Evolutionary conservation across 2,113 vertebrate species (phyloP), one percentile per base, ranked within the genome.

Genomic region (Perognathus longimembris): DNA sequence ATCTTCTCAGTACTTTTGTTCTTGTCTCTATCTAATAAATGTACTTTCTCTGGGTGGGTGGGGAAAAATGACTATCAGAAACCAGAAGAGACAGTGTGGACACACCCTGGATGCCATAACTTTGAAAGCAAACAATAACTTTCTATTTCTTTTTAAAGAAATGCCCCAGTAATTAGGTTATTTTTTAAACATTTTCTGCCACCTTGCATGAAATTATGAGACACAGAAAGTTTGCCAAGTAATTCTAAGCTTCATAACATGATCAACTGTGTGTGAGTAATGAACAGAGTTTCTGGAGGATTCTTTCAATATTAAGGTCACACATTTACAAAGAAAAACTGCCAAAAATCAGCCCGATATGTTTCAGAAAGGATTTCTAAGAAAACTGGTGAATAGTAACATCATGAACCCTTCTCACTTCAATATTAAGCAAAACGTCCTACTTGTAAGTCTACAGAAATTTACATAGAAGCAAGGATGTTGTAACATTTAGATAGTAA

Each of bases 221-320:
- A 95, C 89, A 78, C 5, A 17, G 66, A 89, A 95, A 0, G 0
- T 80, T 94, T 94, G 93, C 94, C 95, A 96, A 92, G 94, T 94
- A 96, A 21, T 96, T 95, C 64, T 95, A 96, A 96, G 94, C 81
- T 78, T 94, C 85, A 92, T 94, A 96, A 92, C 14, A 8, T 96
- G 96, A 96, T 96, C 94, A 89, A 93, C 74, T 95, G 64, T 24
- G 66, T 96, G 88, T 95, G 95, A 96, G 89, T 95, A 91, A 97
- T 92, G 71, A 96, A 94, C 90, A 96, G 66, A 71, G 70, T 91
- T 95, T 95, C 89, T 22, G 78, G 59, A 89, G 57, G 89, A 95
- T 96, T 96, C 87, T 88, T 96, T 95, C 34, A 94, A 88, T 79
- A 79, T 88, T 94, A 85, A 96, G 89, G 94, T 96, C 95, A 96